phyloP scores from a whole-genome alignment of 2,797 vertebrate genomes.

The Hyperoplus lanceolatus region DNA sequence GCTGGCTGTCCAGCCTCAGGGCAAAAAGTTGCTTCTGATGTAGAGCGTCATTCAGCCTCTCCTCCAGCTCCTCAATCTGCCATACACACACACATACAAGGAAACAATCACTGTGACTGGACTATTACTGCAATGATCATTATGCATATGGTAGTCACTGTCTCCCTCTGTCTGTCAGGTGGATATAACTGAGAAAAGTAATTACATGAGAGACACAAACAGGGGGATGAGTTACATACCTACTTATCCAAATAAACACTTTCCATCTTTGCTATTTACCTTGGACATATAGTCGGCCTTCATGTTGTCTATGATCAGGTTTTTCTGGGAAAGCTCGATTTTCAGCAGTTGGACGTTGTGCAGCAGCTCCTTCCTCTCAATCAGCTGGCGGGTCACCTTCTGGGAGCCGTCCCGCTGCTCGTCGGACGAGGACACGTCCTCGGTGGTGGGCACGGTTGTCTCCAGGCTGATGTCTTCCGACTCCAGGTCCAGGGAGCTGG shows the following conservation, averaged over 20 bases:
- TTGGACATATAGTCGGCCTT: slow-evolving; percentile 95
- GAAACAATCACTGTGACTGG: neutral
- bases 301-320: slow-evolving; percentile 94
- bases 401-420: slow-evolving; percentile 80
- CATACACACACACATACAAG: neutral
- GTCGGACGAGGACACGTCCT: slow-evolving; percentile 96
- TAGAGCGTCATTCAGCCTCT: slow-evolving; percentile 93
- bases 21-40: slow-evolving; percentile 94
- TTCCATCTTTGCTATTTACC: slow-evolving; percentile 74
- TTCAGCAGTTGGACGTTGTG: slow-evolving; percentile 93
- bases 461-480: slow-evolving; percentile 98
- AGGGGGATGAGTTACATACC: neutral
- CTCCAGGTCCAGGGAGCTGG: slow-evolving; percentile 95
- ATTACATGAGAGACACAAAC: neutral
- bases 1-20: slow-evolving; percentile 92
- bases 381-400: slow-evolving; percentile 93
- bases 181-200: neutral
- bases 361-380: slow-evolving; percentile 94
- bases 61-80: slow-evolving; percentile 95
- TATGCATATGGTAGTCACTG: neutral
- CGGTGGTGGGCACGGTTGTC: slow-evolving; percentile 94
- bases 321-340: slow-evolving; percentile 96
- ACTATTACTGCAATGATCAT: neutral
- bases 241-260: neutral
- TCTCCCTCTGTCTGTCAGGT: neutral